These are phyloP conservation scores for Colius striatus DNA, from an alignment of 2,113 vertebrate species.

Conservation along the genomic window DNA sequence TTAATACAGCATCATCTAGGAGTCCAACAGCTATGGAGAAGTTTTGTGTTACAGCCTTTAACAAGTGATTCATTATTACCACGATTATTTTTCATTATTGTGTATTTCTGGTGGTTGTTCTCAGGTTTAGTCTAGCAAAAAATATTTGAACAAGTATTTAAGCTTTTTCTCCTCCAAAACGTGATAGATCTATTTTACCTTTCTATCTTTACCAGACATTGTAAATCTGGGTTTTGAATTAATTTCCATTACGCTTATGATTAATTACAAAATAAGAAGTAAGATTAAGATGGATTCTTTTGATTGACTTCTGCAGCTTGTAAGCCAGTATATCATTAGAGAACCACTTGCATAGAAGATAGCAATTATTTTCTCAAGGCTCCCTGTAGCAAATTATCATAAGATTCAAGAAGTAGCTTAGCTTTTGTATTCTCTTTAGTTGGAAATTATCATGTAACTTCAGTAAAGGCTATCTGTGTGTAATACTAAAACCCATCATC, in stretches of 20 bases:
- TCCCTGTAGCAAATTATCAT: background rate
- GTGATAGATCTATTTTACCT: background rate
- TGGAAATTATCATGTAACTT: background rate
- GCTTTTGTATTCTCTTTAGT: background rate
- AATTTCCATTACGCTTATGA: background rate
- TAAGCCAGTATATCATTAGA: background rate
- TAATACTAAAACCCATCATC: background rate
- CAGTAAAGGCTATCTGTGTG: background rate
- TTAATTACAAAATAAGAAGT: background rate
- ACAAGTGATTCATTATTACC: background rate
- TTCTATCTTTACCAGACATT: background rate
- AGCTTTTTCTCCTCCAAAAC: background rate
- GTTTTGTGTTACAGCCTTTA: background rate
- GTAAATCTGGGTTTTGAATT: background rate
- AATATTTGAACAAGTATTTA: background rate
- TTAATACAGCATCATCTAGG: background rate
- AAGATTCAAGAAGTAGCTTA: background rate
- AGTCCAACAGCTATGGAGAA: background rate
- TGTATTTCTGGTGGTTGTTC: background rate
- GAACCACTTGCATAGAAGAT: background rate
- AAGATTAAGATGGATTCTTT: background rate
- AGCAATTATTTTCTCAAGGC: background rate
- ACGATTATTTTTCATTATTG: background rate
- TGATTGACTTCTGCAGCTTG: background rate
- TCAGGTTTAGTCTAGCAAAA: background rate